Conservation (phyloP, 1,140 invertebrate species). For the Platorchestia sp. region DNA sequence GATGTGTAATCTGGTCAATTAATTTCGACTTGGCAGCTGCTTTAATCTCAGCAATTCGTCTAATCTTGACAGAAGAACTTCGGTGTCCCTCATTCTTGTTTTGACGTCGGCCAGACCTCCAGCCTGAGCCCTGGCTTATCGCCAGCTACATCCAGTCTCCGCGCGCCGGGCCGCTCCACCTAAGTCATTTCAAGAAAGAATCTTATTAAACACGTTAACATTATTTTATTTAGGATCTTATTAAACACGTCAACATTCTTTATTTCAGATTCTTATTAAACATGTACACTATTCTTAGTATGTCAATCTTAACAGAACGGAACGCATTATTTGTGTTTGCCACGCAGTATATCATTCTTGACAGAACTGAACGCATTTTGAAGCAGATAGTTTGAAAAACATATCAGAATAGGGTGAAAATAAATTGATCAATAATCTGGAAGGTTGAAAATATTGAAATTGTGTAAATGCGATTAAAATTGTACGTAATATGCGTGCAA, state of each 20-base stretch:
- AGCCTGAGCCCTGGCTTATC: neutral
- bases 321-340: too few relatives aligned
- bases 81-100: constrained; percentile 30
- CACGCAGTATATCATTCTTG: too few relatives aligned
- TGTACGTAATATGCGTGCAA: too few relatives aligned
- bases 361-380: too few relatives aligned
- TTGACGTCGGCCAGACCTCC: constrained; percentile 1
- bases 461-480: too few relatives aligned
- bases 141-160: constrained; percentile 9
- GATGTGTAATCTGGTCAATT: constrained; percentile 44
- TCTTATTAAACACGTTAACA: neutral
- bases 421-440: neutral
- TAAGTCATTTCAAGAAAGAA: neutral
- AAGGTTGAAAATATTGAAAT: too few relatives aligned
- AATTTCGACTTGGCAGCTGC: constrained; percentile 32
- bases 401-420: neutral
- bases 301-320: too few relatives aligned
- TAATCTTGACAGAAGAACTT: constrained; percentile 16
- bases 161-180: neutral
- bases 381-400: neutral
- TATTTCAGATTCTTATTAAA: neutral
- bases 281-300: too few relatives aligned
- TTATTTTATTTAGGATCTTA: neutral
- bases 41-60: constrained; percentile 22
- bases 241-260: neutral